Evolutionary conservation across 2,113 vertebrate genomes (phyloP).

Genomic region (Struthio camelus): DNA sequence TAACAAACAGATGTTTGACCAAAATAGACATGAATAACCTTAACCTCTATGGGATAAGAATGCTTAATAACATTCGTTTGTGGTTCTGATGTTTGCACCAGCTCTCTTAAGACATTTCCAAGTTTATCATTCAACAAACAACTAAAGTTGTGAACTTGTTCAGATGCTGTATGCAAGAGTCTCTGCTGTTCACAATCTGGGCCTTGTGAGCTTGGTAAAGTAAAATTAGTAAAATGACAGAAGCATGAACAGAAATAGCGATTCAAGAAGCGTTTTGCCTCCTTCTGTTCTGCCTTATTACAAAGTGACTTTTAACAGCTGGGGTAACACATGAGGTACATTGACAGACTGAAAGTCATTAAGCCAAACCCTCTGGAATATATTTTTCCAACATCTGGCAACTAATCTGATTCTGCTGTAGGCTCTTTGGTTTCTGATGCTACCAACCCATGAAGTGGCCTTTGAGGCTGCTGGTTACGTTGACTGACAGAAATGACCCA

Average conservation of each 20-base stretch:
- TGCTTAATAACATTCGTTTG: rapidly evolving
- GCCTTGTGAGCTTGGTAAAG: conserved; percentile 14
- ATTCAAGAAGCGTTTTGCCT: conserved; percentile 26
- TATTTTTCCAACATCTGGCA: conserved; percentile 11
- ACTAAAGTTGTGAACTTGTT: conserved; percentile 3
- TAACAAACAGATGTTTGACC: neutral
- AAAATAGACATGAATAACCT: neutral
- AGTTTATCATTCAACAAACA: neutral
- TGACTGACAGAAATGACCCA: rapidly evolving
- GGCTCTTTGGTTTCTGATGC: neutral
- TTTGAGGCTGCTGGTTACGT: neutral
- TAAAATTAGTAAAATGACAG: conserved; percentile 2
- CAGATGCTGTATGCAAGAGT: neutral
- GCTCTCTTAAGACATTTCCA: neutral
- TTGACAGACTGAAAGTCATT: neutral
- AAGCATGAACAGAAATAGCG: neutral
- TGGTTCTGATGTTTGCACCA: neutral
- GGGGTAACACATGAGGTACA: neutral
- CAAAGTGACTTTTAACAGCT: conserved; percentile 51
- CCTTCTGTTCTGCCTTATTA: conserved; percentile 21
- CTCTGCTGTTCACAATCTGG: neutral
- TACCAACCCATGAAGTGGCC: neutral
- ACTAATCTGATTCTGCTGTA: neutral
- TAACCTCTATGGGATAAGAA: neutral
- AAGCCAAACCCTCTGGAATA: conserved; percentile 31